These are phyloP conservation scores for Lonchura striata DNA, from an alignment of 2,113 vertebrate species.

Conservation along the genomic window DNA sequence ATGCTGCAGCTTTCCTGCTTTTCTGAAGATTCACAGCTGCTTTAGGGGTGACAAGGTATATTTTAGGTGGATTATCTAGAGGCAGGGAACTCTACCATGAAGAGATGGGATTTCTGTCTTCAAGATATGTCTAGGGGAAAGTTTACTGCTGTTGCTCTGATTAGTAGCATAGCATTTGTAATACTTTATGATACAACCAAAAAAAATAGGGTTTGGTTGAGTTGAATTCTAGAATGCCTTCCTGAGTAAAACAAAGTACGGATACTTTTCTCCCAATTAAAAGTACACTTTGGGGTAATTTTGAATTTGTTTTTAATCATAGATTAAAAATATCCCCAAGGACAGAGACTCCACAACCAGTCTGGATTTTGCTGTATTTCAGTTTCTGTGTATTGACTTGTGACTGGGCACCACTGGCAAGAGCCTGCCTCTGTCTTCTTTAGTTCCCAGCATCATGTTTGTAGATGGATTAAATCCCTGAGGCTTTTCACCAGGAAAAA, in stretches of 20 bases:
- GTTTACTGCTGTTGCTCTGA: neutral
- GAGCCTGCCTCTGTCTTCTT: neutral
- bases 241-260: neutral
- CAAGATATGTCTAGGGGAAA: neutral
- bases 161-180: neutral
- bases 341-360: neutral
- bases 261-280: neutral
- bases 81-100: neutral
- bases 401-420: neutral
- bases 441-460: neutral
- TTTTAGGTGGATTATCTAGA: neutral
- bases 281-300: neutral
- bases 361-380: neutral
- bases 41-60: no score
- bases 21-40: neutral
- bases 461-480: neutral
- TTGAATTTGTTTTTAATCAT: neutral
- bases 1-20: neutral
- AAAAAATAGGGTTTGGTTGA: neutral
- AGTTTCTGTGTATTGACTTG: neutral
- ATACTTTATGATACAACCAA: neutral
- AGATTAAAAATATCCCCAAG: neutral
- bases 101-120: neutral
- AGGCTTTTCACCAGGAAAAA: neutral
- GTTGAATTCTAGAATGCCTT: neutral